Base-by-base conservation (phyloP, 2,888 invertebrate genomes). In the Euphydryas editha region DNA sequence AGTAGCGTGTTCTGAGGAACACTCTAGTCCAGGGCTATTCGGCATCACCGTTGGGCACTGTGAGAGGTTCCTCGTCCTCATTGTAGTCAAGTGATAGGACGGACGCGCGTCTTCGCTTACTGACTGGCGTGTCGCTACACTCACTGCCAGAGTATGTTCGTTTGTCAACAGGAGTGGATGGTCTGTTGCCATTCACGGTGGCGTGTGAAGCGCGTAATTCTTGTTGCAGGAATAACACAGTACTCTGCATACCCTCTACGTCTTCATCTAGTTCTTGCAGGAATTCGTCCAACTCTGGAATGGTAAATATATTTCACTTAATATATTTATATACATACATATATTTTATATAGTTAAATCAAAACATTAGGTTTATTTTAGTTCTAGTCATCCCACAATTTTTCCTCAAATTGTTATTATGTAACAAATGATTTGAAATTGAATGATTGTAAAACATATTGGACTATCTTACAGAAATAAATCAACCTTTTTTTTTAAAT, bases 221-320 rank as follows among this genome's bases (percentile, higher is more conserved):
- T 85, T 98, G 97, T 82, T 99, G 99, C 68, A 99, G 94, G 89
- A 97, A 97, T 86, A 97, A 94, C 81, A 99, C 98, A 71, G 99
- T 99, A 83, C 98, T 98, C 93, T 99, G 99, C 98, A 99, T 98
- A 21, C 99, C 99, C 88, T 99, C 99, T 46, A 99, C 97, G 85
- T 99, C 99, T 87, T 99, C 99, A 81, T 99, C 99, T 71, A 99
- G 88, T 85, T 99, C 99, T 86, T 98, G 97, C 57, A 99, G 94
- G 85, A 99, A 97, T 83, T 98, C 98, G 82, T 99, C 99, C 79
- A 99, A 89, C 89, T 99, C 99, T 97, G 94, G 44, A 88, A 87
- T 20, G 37, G 17, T 59, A 21, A 17, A 46, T 5, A 36, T 10
- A 47, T 47, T 20, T 47, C 20, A 15, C 3, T 39, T 13, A 39